Conservation (phyloP, 2,113 vertebrate genomes). For the Coturnix japonica region DNA sequence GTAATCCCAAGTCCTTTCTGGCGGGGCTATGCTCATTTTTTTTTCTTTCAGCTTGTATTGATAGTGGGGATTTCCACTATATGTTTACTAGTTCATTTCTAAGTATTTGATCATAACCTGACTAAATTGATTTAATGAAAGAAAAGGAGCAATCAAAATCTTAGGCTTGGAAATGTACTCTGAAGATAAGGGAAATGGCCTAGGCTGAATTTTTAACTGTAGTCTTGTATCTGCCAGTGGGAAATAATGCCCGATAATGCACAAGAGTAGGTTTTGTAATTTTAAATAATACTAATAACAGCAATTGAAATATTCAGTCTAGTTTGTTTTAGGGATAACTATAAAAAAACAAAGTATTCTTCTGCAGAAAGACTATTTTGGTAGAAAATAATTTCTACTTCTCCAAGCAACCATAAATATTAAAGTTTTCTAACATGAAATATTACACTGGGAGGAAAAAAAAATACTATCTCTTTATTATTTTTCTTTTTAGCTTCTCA, state of each 20-base stretch:
- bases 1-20: too few relatives aligned
- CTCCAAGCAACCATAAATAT: constrained; percentile 4
- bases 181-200: background rate
- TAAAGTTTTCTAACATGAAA: constrained; percentile 19
- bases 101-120: background rate
- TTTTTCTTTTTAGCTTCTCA: background rate
- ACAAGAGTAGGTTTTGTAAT: background rate
- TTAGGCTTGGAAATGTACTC: background rate
- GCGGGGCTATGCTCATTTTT: too few relatives aligned
- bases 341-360: background rate
- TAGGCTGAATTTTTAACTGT: background rate
- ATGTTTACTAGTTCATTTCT: background rate
- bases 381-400: constrained; percentile 1
- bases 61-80: background rate
- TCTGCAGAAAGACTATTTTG: background rate
- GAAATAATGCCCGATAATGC: background rate
- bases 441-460: background rate
- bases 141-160: background rate
- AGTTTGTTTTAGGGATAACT: background rate
- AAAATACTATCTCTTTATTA: background rate
- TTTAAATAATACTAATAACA: background rate
- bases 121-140: background rate
- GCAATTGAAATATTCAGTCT: background rate
- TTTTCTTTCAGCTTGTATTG: too few relatives aligned
- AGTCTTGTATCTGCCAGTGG: background rate